Evolutionary conservation across 1,140 invertebrate genomes (phyloP).

Genomic region (Acromyrmex echinatior): DNA sequence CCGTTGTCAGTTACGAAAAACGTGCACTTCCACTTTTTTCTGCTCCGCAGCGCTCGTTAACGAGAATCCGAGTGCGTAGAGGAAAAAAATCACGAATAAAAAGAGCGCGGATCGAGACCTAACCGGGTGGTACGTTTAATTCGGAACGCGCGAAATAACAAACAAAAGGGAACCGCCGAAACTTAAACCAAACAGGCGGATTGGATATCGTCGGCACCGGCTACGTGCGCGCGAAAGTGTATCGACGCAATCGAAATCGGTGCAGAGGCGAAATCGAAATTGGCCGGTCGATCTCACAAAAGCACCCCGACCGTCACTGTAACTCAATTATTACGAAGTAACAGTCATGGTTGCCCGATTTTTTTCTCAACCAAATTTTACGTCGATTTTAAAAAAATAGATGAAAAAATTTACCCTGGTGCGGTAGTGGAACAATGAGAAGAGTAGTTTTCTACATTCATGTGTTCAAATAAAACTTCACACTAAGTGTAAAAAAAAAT

Average conservation of each 20-base stretch:
- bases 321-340: conserved; percentile 67
- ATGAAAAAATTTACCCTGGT: neutral
- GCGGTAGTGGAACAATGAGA: conserved; percentile 13
- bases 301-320: conserved; percentile 44
- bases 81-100: conserved; percentile 70
- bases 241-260: conserved; percentile 70
- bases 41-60: conserved; percentile 40
- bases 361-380: conserved; percentile 42
- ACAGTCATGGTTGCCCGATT: conserved; percentile 56
- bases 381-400: conserved; percentile 23
- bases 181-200: conserved; percentile 78
- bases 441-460: neutral
- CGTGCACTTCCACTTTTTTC: conserved; percentile 40
- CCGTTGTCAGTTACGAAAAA: neutral
- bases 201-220: conserved; percentile 68
- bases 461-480: conserved; percentile 12
- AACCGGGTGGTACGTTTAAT: conserved; percentile 65
- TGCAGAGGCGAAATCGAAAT: conserved; percentile 61
- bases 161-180: conserved; percentile 72
- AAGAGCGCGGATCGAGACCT: conserved; percentile 19
- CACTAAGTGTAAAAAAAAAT: conserved; percentile 14
- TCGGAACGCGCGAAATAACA: conserved; percentile 77
- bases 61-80: conserved; percentile 73
- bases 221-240: conserved; percentile 64
- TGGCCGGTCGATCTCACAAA: conserved; percentile 60